Base-by-base conservation (phyloP, 2,797 vertebrate genomes). In the Cheirogaleus major region DNA sequence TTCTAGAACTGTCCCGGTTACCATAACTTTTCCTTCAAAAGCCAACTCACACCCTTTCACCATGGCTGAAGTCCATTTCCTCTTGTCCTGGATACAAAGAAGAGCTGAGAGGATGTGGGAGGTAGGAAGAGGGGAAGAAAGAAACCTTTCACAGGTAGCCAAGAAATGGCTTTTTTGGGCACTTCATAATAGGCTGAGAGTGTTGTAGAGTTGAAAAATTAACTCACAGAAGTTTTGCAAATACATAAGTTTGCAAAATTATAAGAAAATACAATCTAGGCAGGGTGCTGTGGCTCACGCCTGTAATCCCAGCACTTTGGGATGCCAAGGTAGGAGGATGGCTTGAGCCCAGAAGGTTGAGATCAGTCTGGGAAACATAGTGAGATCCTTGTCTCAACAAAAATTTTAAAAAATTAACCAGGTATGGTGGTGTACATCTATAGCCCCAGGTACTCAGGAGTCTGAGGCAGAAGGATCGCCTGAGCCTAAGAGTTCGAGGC, bases 81-180 rank as follows among this genome's bases (percentile, higher is more conserved):
- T 87, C 83, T 96, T 86, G 83, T 84, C 48, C 76, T 96, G 48
- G 57, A 93, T 41, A 97, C 75, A 97, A 89, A 95, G 57, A 84
- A 35, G 27, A 84, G 45, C 50, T 83, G 91, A 95, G 15, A 76
- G 78, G 59, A 57, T 70, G 88, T 88, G 87, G 85, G 89, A 86
- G 65, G 32, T 32, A 5, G 17, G 35, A 38, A 35, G 25, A 67
- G 14, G 10, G 27, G 41, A 86, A 70, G 75, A 92, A 87, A 93
- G 67, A 93, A 90, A 75, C 84, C 91, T 95, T 96, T 94, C 95
- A 95, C 57, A 67, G 79, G 35, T 89, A 48, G 72, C 84, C 92
- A 95, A 96, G 79, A 94, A 96, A 55, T 43, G 76, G 84, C 67
- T 94, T 52, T 97, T 79, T 80, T 89, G 73, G 89, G 80, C 45